Conservation (phyloP, 2,113 vertebrate species). For the Hymenochirus boettgeri region DNA sequence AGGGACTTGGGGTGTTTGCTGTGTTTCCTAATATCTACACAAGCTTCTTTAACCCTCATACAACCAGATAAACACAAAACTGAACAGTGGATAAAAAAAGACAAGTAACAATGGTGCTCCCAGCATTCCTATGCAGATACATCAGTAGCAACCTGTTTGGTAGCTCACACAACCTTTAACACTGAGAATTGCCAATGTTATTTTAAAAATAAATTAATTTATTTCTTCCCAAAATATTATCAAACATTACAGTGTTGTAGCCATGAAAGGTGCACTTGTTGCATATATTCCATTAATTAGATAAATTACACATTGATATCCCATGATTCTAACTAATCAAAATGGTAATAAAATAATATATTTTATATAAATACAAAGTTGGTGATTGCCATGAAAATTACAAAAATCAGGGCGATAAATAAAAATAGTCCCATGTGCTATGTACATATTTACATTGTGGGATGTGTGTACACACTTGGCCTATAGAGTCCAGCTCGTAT, state of each 20-base stretch:
- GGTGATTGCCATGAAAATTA: slow-evolving; percentile 86
- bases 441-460: slow-evolving; percentile 57
- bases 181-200: too few species aligned
- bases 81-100: too few species aligned
- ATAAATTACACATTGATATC: slow-evolving; percentile 70
- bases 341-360: slow-evolving; percentile 69
- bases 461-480: slow-evolving; percentile 50
- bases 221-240: slow-evolving; percentile 45
- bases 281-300: slow-evolving; percentile 77
- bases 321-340: slow-evolving; percentile 54
- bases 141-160: too few species aligned
- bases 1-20: too few species aligned
- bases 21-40: too few species aligned
- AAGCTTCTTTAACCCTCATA: too few species aligned
- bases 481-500: background rate
- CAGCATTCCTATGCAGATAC: too few species aligned
- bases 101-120: too few species aligned
- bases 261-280: slow-evolving; percentile 59
- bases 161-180: too few species aligned
- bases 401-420: slow-evolving; percentile 64
- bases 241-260: slow-evolving; percentile 17
- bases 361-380: slow-evolving; percentile 75
- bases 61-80: too few species aligned
- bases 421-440: slow-evolving; percentile 51
- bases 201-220: slow-evolving; percentile 63